These are phyloP conservation scores for Pocillopora damicornis DNA, from an alignment of 64 coral and sea anemone genomes.

Conservation along the genomic window DNA sequence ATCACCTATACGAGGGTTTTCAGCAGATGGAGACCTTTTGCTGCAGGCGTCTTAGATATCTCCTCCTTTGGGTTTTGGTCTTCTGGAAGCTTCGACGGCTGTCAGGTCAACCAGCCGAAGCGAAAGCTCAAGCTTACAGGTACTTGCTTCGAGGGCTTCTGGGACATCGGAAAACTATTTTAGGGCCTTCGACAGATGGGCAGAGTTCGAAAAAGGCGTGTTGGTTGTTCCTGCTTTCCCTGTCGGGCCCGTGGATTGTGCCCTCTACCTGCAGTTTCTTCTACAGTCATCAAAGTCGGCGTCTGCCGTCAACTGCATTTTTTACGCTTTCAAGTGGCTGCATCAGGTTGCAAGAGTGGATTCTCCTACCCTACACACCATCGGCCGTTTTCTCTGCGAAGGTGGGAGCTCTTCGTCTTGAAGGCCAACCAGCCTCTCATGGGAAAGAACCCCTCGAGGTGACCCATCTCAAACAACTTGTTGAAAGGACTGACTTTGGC, in stretches of 20 bases:
- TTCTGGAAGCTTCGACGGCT: too few relatives aligned
- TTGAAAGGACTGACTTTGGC: conserved; percentile 2
- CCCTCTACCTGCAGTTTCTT: conserved; percentile 10
- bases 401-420: conserved; percentile 14
- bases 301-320: too few relatives aligned
- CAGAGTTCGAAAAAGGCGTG: too few relatives aligned
- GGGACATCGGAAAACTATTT: too few relatives aligned
- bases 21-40: conserved; percentile 14
- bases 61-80: too few relatives aligned
- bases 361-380: background rate
- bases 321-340: background rate
- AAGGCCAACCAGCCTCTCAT: background rate
- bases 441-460: conserved; percentile 39
- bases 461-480: background rate
- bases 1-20: conserved; percentile 3
- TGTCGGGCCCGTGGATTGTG: conserved; percentile 7
- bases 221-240: too few relatives aligned
- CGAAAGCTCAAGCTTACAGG: too few relatives aligned
- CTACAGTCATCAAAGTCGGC: background rate
- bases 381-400: background rate
- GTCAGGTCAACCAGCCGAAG: too few relatives aligned
- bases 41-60: background rate
- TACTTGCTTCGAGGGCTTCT: too few relatives aligned
- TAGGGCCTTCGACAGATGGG: too few relatives aligned
- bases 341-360: too few relatives aligned